Evolutionary conservation across 92 coral and sea anemone species (phyloP).

Genomic region (Epizoanthus stellaris): DNA sequence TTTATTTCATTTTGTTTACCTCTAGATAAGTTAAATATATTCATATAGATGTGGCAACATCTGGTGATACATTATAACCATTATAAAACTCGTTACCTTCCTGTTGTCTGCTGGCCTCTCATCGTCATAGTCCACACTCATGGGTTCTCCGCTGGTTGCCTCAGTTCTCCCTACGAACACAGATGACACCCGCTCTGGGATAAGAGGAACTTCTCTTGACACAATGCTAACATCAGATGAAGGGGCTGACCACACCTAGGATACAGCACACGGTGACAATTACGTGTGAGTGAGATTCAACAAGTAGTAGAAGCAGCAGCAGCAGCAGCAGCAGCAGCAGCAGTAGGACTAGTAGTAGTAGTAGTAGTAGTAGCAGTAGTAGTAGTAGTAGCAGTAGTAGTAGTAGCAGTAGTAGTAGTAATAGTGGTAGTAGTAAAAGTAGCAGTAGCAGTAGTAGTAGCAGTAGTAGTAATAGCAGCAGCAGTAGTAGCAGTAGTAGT

Average conservation of each 20-base stretch:
- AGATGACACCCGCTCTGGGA: constrained; percentile 77
- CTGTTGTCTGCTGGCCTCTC: constrained; percentile 36
- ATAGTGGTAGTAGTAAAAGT: background rate
- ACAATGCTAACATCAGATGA: constrained; percentile 61
- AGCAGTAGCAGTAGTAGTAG: background rate
- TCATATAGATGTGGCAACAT: no score
- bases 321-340: no score
- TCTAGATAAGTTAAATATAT: no score
- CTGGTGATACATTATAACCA: no score
- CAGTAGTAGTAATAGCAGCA: background rate
- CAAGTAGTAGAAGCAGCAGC: background rate
- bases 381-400: no score
- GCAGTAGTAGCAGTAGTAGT: background rate
- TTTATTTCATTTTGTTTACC: no score
- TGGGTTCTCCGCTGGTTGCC: background rate
- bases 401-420: background rate
- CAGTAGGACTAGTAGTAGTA: no score
- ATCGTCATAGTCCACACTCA: constrained; percentile 7
- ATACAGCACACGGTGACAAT: background rate
- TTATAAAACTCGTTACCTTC: background rate
- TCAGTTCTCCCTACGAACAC: constrained; percentile 59
- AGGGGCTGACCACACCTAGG: constrained; percentile 84
- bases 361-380: no score
- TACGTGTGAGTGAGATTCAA: background rate
- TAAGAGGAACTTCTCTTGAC: constrained; percentile 72